Evolutionary conservation across 2,797 vertebrate species (phyloP).

Genomic region (Bufotes viridis): DNA sequence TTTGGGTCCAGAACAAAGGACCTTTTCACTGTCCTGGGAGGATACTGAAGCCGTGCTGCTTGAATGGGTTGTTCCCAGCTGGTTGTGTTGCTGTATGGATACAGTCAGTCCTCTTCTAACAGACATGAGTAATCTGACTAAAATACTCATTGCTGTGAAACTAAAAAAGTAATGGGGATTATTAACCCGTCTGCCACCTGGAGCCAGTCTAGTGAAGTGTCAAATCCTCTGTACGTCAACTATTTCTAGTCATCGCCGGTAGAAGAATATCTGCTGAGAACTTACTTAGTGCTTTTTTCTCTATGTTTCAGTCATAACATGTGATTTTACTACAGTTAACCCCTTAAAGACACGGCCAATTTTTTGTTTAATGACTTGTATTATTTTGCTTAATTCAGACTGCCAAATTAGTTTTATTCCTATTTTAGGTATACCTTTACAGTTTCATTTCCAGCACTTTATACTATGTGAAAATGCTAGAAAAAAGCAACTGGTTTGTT

Average conservation of each 20-base stretch:
- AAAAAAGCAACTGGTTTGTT: neutral
- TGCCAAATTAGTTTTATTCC: neutral
- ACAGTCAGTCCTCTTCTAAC: slow-evolving; percentile 78
- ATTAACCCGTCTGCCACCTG: slow-evolving; percentile 60
- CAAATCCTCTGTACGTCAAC: neutral
- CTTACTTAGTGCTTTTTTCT: neutral
- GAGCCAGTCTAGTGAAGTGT: slow-evolving; percentile 25
- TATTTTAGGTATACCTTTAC: neutral
- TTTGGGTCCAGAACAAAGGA: slow-evolving; percentile 85
- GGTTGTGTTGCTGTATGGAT: slow-evolving; percentile 80
- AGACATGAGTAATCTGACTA: slow-evolving; percentile 76
- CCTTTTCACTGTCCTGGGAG: slow-evolving; percentile 86
- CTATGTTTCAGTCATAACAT: neutral
- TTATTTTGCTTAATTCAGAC: neutral
- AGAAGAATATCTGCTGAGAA: neutral
- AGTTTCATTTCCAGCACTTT: neutral
- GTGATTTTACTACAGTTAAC: neutral
- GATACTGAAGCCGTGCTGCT: slow-evolving; percentile 80
- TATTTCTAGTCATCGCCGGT: neutral
- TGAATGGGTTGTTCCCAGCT: slow-evolving; percentile 78
- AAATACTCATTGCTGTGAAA: slow-evolving; percentile 66
- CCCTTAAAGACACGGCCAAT: neutral
- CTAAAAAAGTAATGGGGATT: slow-evolving; percentile 55
- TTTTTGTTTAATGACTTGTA: neutral
- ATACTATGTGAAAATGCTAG: neutral